A percentile compares a stretch with the other conserved stretches of the same genome.
phyloP scores from a whole-genome alignment of 2,113 vertebrate species.

The Crotalus viridis region DNA sequence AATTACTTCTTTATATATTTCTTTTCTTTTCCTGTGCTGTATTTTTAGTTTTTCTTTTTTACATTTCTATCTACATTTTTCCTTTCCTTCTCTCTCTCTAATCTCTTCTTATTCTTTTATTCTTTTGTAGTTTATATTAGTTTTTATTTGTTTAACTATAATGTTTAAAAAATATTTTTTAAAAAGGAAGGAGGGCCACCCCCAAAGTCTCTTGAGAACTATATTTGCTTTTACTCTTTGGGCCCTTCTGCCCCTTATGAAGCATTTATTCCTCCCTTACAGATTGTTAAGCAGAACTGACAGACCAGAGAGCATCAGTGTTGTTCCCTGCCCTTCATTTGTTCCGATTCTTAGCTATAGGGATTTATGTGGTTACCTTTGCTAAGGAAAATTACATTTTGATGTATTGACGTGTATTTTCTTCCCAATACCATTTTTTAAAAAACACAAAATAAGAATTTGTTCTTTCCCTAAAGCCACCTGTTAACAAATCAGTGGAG shows the following conservation, averaged over 20 bases:
- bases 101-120: not conserved
- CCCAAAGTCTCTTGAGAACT: not conserved
- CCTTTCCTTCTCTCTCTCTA: not conserved
- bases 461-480: not conserved
- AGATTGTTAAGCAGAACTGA: not conserved
- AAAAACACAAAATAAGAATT: not conserved
- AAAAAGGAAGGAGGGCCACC: not conserved
- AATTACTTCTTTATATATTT: not conserved
- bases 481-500: not conserved
- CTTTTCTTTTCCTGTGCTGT: not conserved
- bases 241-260: not conserved
- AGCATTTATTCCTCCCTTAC: not conserved
- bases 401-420: not conserved
- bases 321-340: not conserved
- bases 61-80: not conserved
- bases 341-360: not conserved
- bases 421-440: not conserved
- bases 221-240: not conserved
- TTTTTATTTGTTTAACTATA: not conserved
- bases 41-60: not conserved
- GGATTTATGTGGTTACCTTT: not conserved
- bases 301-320: no score
- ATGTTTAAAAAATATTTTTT: not conserved
- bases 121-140: not conserved
- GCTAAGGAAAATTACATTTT: slow-evolving; percentile 8